Evolutionary conservation across 2,113 vertebrate genomes (phyloP), one percentile per base, ranked within the genome.

Genomic region (Ptilonorhynchus violaceus): DNA sequence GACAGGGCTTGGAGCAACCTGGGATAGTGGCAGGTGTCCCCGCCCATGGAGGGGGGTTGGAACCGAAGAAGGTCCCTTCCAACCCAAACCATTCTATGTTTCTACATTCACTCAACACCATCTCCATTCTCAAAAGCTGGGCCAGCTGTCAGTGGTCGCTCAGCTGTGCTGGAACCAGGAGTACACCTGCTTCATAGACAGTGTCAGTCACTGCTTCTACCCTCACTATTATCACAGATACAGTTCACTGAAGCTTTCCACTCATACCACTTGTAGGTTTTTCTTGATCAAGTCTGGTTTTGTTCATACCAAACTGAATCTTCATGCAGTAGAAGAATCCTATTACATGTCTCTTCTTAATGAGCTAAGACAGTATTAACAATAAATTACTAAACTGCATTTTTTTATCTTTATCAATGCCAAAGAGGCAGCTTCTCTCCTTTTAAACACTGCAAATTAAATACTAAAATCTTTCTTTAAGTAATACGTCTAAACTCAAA

Each of bases 31-130:
- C 28, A 75, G 24, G 2, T 33, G 20, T 59, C 42, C 25, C 44
- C 59, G 42, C 5, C 13, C 42, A 8, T 0, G 8, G 20, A 62
- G 68, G 2, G 2, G 28, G 15, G 2, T 0, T 41, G 30, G 52
- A 33, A 80, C 13, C 10, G 39, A 21, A 24, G 30, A 46, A 46
- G 28, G 27, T 20, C 28, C 33, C 6, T 81, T 50, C 41, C 49
- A 73, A 28, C 28, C 2, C 49, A 66, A 93, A 47, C 9, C 19
- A 49, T 39, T 31, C 49, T 7, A 1, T 7, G 6, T 10, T 30
- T 62, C 64, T 49, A 15, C 0, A 0, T 79, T 68, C 77, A 19
- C 19, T 58, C n/a, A 37, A 13, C 44, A 56, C 10, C 7, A 49
- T 12, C 12, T 11, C 7, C 10, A 7, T 4, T n/a, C 70, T 41